Evolutionary conservation across 2,888 invertebrate genomes (phyloP), one percentile per base, ranked within the genome.

Genomic region (Megastigmus dorsalis): DNA sequence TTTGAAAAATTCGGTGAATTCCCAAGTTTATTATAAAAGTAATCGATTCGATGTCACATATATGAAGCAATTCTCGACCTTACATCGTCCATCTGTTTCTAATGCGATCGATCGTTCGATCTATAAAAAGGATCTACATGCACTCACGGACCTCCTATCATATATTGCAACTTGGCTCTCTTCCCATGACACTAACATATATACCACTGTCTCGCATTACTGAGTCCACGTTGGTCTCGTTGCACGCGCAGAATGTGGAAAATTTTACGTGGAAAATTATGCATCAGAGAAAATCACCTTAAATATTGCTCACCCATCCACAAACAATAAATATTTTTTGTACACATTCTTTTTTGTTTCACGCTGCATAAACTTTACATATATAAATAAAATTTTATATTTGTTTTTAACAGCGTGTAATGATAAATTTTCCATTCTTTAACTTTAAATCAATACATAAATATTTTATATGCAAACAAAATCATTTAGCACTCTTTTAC

Each of bases 81-180:
- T 52, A 30, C 13, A 36, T 50, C 18, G 52, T 26, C n/a, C 38
- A 33, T 48, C 26, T 38, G 15, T 5, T 65, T 65, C 41, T 38
- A 65, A 28, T 38, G 52, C 23, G 43, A 66, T 30, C 30, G 43
- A 43, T 66, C 33, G 54, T 55, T 66, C 55, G 26, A 55, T 66
- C 33, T 23, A 66, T 55, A 55, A 55, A 55, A 55, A 43, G 30
- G 7, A 60, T 36, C 28, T 3, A 4, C 28, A 28, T 28, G 28
- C 15, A 0, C 0, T 15, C 15, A 0, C 0, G 6, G 26, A 18
- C 4, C 10, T n/a, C n/a, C n/a, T 26, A 7, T 13, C 43, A 15
- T 15, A 28, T 33, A 33, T 36, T 15, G 28, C 30, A 30, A 30
- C 45, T 60, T 60, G 43, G 60, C 60, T 28, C 13, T 18, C 43